Conservation (phyloP, 2,888 invertebrate species). For the Scaptomyza reducta region DNA sequence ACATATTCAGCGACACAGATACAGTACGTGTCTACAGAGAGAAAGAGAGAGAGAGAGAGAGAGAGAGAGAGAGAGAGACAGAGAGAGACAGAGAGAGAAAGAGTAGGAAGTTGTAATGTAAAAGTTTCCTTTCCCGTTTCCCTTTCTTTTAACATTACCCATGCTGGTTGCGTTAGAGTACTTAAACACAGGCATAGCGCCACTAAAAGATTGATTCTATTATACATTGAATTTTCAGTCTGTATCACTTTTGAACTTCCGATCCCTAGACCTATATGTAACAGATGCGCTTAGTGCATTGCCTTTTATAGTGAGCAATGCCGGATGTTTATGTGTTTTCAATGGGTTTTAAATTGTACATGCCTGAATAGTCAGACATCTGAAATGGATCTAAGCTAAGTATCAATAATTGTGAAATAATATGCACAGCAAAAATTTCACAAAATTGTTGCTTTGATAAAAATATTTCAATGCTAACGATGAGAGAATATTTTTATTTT, state of each 20-base stretch:
- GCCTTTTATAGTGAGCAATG: slow-evolving; percentile 54
- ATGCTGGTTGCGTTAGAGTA: slow-evolving; percentile 37
- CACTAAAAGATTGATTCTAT: slow-evolving; percentile 16
- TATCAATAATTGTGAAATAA: slow-evolving; percentile 12
- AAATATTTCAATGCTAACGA: slow-evolving; percentile 19
- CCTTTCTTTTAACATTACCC: slow-evolving; percentile 48
- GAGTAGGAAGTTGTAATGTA: background rate
- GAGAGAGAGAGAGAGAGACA: too few relatives aligned
- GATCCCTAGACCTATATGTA: slow-evolving; percentile 10
- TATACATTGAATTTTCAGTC: slow-evolving; percentile 39
- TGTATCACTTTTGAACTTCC: background rate
- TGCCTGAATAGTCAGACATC: slow-evolving; percentile 46
- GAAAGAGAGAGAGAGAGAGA: background rate
- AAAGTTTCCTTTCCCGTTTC: background rate
- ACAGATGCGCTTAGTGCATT: background rate
- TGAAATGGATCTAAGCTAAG: slow-evolving; percentile 6
- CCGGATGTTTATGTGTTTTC: background rate
- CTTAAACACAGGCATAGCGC: slow-evolving; percentile 43
- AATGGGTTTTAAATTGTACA: slow-evolving; percentile 21
- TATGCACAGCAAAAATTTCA: too few relatives aligned
- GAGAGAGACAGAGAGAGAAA: too few relatives aligned
- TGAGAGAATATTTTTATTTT: slow-evolving; percentile 6
- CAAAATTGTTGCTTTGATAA: slow-evolving; percentile 10
- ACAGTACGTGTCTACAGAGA: slow-evolving; percentile 59
- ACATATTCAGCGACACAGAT: slow-evolving; percentile 71